Evolutionary conservation across 2,797 vertebrate genomes (phyloP), one percentile per base, ranked within the genome.

Genomic region (Triplophysa bombifrons): DNA sequence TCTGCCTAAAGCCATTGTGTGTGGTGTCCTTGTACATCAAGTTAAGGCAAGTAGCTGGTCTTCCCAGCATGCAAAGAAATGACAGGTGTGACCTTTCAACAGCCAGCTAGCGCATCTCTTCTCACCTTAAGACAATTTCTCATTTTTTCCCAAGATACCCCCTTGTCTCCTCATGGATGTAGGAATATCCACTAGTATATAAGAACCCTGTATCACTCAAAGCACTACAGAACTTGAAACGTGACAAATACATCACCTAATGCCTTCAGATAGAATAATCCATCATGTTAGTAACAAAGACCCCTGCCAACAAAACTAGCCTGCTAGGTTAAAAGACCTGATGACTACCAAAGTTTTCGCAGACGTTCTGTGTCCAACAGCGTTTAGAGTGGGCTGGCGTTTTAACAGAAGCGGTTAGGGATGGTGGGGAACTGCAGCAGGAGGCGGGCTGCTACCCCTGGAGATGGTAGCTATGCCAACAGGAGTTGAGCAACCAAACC

Each of bases 161-260:
- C 88, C 25, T 79, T 30, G 0, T 74, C 20, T 46, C 48, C 5
- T 34, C 58, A 30, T 2, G 12, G 72, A 58, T 53, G 48, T 69
- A 60, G 46, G 34, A 55, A 66, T 30, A 51, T 58, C 20, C 56
- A 27, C 60, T 38, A 41, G 67, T 86, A 88, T 82, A 87, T 87
- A 14, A 58, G 55, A 60, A 72, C 56, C 22, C 9, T 2, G 0
- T 11, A 17, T 14, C 63, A 74, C 89, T 87, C 58, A 73, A 83
- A 84, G 85, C 89, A 91, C 91, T 87, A 66, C 87, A 84, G 86
- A 88, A 88, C 87, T 88, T 13, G 7, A 38, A 38, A 85, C 85
- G 89, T 93, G 91, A 94, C 92, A 94, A 92, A 93, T 93, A 92
- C 91, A 92, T 90, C 89, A 89, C 88, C 89, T 93, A 93, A 93